Conservation (phyloP, 2,888 invertebrate species). For the Zygaena filipendulae region DNA sequence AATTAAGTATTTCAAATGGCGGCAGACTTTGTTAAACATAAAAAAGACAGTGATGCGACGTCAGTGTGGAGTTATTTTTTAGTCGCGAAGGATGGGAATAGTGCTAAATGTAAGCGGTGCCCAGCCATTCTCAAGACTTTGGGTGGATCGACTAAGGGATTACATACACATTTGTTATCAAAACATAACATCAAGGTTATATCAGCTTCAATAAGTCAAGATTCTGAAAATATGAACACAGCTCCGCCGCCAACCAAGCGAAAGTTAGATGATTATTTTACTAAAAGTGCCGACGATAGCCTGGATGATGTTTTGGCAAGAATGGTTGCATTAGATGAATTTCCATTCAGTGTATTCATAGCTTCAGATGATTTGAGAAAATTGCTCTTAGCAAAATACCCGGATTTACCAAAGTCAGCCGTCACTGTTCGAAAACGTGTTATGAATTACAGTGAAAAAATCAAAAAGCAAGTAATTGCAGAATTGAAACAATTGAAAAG, state of each 20-base stretch:
- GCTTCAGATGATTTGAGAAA: conserved; percentile 1
- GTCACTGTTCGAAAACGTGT: not conserved
- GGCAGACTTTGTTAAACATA: not conserved
- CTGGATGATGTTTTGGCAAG: conserved; percentile 2
- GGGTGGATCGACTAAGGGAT: conserved; percentile 1
- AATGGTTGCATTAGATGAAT: not conserved
- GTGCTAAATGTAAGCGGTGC: conserved; percentile 1
- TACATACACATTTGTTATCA: conserved; percentile 2
- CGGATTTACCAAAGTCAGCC: conserved; percentile 4
- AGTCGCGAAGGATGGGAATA: conserved; percentile 2
- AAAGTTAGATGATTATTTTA: not conserved
- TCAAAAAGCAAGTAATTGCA: not conserved
- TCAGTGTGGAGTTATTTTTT: conserved; percentile 3
- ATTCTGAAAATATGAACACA: not conserved
- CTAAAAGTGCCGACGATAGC: conserved; percentile 9
- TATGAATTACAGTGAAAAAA: not conserved
- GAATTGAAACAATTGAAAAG: conserved; percentile 3
- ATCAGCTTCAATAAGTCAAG: not conserved
- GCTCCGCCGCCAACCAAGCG: conserved; percentile 2
- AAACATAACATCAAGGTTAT: conserved; percentile 1
- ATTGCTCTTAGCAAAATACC: conserved; percentile 3
- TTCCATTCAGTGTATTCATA: conserved; percentile 2
- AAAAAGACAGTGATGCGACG: not conserved
- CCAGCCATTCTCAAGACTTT: conserved; percentile 1
- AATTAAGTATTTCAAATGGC: too few relatives aligned